Conservation (phyloP, 2,888 invertebrate genomes). For the Merodon equestris region DNA sequence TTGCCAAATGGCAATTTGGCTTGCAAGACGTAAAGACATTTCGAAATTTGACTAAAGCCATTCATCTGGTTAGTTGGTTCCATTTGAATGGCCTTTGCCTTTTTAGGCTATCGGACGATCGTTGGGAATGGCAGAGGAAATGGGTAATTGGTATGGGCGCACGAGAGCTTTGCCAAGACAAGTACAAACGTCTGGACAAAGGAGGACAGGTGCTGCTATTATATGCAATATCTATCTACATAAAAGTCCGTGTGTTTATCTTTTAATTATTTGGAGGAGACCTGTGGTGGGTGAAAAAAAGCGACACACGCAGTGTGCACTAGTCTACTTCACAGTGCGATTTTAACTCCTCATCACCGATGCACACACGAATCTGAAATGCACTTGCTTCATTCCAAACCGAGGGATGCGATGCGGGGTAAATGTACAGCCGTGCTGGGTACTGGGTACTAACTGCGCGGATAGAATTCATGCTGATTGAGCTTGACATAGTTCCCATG, state of each 20-base stretch:
- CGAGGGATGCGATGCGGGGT: neutral
- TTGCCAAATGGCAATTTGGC: slow-evolving; percentile 27
- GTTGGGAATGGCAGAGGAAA: neutral
- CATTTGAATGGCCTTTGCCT: too few species aligned
- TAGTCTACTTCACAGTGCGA: slow-evolving; percentile 48
- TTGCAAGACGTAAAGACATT: slow-evolving; percentile 16
- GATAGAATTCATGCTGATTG: slow-evolving; percentile 68
- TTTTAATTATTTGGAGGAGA: too few species aligned
- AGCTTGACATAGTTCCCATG: slow-evolving; percentile 69
- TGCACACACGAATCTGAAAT: slow-evolving; percentile 31
- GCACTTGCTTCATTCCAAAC: slow-evolving; percentile 39
- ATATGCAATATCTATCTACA: too few species aligned
- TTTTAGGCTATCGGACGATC: too few species aligned
- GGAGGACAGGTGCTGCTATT: too few species aligned
- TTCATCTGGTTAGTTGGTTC: too few species aligned
- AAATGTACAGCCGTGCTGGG: neutral
- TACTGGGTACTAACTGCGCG: slow-evolving; percentile 41
- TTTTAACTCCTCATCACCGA: slow-evolving; percentile 20
- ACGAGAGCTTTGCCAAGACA: too few species aligned
- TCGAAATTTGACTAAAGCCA: too few species aligned
- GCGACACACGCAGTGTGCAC: neutral
- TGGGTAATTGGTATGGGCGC: too few species aligned
- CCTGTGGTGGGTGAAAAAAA: neutral
- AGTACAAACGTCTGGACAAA: too few species aligned
- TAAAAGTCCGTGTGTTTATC: too few species aligned